Evolutionary conservation across 2,888 invertebrate genomes (phyloP), one percentile per base, ranked within the genome.

Genomic region (Tachystola acroxantha): DNA sequence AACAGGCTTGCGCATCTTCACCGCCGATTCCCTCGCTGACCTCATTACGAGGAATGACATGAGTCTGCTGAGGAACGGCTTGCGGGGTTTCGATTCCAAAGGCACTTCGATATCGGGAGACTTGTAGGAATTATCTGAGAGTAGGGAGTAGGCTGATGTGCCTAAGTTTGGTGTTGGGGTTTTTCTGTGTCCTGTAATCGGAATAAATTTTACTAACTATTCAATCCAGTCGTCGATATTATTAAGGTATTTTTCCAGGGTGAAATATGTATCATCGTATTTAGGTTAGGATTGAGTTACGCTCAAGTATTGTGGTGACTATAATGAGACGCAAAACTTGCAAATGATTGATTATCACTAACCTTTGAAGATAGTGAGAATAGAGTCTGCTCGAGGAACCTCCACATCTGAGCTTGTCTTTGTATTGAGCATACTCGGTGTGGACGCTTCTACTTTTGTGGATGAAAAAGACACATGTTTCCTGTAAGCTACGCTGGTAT

Each of bases 331-430:
- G n/a, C n/a, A n/a, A n/a, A n/a, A n/a, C n/a, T n/a, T n/a, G n/a
- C n/a, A n/a, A n/a, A n/a, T n/a, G n/a, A n/a, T n/a, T n/a, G n/a
- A n/a, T n/a, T n/a, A n/a, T n/a, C n/a, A n/a, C 20, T 2, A 51
- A 77, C 81, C 74, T 75, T 66, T 74, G 32, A 74, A 81, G 43
- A 84, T 59, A 7, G 79, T 80, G 38, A 65, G 64, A 34, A 82
- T 46, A 1, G 79, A 77, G 39, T 53, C 43, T 2, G 45, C 35
- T 3, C 32, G 24, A 1, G 33, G 20, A 16, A 31, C 13, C 40
- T 11, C 43, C 25, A 5, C 9, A 25, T n/a, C 10, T 3, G 16
- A 6, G 16, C 16, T 6, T 3, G 16, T 16, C 6, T n/a, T n/a
- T n/a, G n/a, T n/a, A n/a, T n/a, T n/a, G n/a, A n/a, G n/a, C n/a